Evolutionary conservation across 2,113 vertebrate species (phyloP).

Genomic region (Pituophis catenifer): DNA sequence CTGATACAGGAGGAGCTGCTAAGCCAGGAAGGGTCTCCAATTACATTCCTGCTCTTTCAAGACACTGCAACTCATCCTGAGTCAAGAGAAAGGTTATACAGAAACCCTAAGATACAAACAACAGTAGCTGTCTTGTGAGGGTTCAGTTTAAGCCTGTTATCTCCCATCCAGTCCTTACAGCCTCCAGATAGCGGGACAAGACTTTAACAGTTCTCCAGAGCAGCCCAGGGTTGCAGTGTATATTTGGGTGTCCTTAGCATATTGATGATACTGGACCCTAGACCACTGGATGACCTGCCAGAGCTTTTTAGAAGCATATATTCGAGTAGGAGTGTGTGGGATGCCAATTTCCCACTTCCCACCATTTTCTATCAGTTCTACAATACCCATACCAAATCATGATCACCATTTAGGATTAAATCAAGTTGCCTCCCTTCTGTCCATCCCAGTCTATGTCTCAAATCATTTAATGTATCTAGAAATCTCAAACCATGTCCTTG

Average conservation of each 20-base stretch:
- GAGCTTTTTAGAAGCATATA: neutral
- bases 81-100: neutral
- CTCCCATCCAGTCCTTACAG: neutral
- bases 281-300: neutral
- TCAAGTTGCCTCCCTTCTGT: neutral
- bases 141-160: neutral
- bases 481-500: neutral
- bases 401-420: neutral
- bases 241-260: neutral
- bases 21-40: neutral
- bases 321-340: neutral
- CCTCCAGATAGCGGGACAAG: neutral
- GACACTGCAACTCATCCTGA: neutral
- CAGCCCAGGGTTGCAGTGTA: neutral
- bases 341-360: neutral
- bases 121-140: neutral
- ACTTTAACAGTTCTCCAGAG: neutral
- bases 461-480: neutral
- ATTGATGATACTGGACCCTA: neutral
- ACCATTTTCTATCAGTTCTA: neutral
- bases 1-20: neutral
- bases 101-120: neutral
- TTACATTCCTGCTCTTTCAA: neutral
- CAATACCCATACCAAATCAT: neutral
- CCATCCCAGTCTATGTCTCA: neutral